Percentiles rank a stretch among this genome's conserved stretches.
Evolutionary conservation across 2,113 vertebrate species (phyloP).

Genomic region (Loxodonta africana): DNA sequence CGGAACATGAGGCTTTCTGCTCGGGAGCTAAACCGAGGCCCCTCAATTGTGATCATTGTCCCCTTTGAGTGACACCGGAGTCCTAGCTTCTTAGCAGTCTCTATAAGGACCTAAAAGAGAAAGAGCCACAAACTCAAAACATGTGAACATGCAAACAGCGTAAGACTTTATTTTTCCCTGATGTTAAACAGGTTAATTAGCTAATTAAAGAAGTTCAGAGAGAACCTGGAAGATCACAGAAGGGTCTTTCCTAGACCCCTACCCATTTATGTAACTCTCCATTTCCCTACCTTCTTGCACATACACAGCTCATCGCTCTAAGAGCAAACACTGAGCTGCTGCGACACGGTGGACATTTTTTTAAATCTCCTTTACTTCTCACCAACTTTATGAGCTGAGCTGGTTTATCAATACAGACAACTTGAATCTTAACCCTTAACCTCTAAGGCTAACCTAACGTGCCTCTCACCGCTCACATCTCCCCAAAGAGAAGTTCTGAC

Average conservation of each 20-base stretch:
- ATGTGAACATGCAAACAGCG: not conserved
- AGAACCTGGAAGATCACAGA: not conserved
- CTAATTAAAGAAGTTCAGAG: not conserved
- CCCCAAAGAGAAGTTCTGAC: not conserved
- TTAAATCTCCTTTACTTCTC: slow-evolving; percentile 1
- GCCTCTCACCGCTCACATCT: not conserved
- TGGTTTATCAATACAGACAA: not conserved
- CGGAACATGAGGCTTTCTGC: slow-evolving; percentile 97
- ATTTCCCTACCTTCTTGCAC: not conserved
- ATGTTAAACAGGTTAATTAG: not conserved
- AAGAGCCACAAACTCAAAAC: slow-evolving; percentile 47
- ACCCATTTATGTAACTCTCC: not conserved
- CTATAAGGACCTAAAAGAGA: slow-evolving; percentile 92
- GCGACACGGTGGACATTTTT: not conserved
- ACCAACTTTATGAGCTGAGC: not conserved
- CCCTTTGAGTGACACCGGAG: slow-evolving; percentile 95
- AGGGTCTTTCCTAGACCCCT: not conserved
- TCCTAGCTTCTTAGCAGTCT: slow-evolving; percentile 93
- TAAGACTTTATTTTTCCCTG: not conserved
- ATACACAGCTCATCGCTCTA: not conserved
- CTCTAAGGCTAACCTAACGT: not conserved
- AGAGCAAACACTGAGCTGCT: not conserved
- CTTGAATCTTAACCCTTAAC: not conserved
- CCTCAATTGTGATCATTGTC: slow-evolving; percentile 96
- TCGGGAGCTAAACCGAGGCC: slow-evolving; percentile 96